Percentiles rank a stretch among this genome's conserved stretches.
Evolutionary conservation across 2,888 invertebrate genomes (phyloP).

Genomic region (Tetragonisca angustula): DNA sequence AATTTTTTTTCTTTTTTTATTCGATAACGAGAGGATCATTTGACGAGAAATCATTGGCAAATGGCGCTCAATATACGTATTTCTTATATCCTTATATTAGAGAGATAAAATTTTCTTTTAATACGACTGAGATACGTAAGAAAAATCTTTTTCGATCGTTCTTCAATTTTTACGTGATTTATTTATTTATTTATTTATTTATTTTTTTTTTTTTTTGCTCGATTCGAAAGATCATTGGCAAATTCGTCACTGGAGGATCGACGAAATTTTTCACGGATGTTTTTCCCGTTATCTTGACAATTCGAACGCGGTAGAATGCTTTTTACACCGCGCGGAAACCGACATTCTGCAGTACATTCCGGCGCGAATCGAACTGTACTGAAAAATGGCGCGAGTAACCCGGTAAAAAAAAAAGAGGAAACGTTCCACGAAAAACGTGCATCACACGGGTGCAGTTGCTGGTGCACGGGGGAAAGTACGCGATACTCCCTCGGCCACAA

Average conservation of each 20-base stretch:
- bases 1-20: not conserved
- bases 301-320: slow-evolving; percentile 8
- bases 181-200: too few species aligned
- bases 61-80: too few species aligned
- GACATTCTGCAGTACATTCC: slow-evolving; percentile 17
- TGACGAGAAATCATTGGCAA: too few species aligned
- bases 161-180: slow-evolving; percentile 14
- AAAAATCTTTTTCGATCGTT: not conserved
- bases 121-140: not conserved
- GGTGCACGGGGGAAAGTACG: not conserved
- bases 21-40: not conserved
- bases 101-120: not conserved
- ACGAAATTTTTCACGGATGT: slow-evolving; percentile 8
- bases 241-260: slow-evolving; percentile 17
- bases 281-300: slow-evolving; percentile 35
- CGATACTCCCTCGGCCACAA: too few species aligned
- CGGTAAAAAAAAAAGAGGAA: not conserved
- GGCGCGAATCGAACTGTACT: not conserved
- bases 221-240: slow-evolving; percentile 32
- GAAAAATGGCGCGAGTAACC: slow-evolving; percentile 27
- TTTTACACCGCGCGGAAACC: slow-evolving; percentile 6
- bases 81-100: too few species aligned
- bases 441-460: not conserved
- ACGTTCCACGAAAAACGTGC: not conserved
- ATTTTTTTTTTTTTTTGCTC: not conserved